phyloP scores from a whole-genome alignment of 2,797 vertebrate species.

The Microctenopoma steveboyesi region DNA sequence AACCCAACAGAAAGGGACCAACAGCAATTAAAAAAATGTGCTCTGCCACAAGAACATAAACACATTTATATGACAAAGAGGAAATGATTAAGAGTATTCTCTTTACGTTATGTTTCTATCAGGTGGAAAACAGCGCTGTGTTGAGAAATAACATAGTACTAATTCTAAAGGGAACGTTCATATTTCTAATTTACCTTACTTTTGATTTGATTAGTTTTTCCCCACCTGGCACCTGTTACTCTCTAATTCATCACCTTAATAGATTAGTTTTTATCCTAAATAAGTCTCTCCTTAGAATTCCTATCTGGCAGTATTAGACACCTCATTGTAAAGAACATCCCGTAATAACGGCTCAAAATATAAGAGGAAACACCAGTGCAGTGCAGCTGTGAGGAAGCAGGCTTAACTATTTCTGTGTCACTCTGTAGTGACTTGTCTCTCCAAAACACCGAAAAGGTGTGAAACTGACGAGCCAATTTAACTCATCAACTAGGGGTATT shows the following conservation, averaged over 20 bases:
- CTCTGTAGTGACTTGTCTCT: not conserved
- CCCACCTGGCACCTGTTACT: not conserved
- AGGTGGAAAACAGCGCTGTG: not conserved
- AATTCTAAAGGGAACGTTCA: no score
- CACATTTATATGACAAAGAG: constrained; percentile 13
- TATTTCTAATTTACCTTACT: not conserved
- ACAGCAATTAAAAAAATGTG: constrained; percentile 1
- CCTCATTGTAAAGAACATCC: constrained; percentile 16
- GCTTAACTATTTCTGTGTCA: constrained; percentile 2
- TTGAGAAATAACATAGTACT: no score
- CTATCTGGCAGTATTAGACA: not conserved
- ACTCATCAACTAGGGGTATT: not conserved
- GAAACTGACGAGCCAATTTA: not conserved
- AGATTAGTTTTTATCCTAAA: no score
- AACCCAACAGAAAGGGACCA: constrained; percentile 22
- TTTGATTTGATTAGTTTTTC: not conserved
- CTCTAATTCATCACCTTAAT: no score
- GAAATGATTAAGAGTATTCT: not conserved
- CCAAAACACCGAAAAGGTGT: not conserved
- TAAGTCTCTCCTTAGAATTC: not conserved
- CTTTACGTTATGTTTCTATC: not conserved
- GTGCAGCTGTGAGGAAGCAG: constrained; percentile 25
- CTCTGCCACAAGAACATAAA: constrained; percentile 13
- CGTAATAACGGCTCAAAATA: constrained; percentile 8
- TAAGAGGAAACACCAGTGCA: constrained; percentile 41